phyloP scores from a whole-genome alignment of 2,888 invertebrate genomes.

The Brachypterus glaber region DNA sequence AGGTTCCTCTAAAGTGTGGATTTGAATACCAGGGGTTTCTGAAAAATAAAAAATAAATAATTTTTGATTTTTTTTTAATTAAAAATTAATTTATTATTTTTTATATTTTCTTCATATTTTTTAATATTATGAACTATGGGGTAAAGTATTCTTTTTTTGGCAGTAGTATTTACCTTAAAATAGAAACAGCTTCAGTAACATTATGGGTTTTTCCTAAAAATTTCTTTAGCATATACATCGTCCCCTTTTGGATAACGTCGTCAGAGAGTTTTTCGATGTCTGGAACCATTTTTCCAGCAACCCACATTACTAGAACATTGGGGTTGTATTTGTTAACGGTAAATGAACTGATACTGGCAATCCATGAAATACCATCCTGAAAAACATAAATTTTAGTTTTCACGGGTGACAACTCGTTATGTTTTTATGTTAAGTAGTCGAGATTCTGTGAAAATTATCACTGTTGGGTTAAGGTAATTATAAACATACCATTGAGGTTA shows the following conservation, averaged over 20 bases:
- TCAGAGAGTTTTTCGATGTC: slow-evolving; percentile 51
- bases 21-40: slow-evolving; percentile 25
- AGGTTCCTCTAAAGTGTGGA: slow-evolving; percentile 25
- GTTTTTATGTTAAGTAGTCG: neutral
- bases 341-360: slow-evolving; percentile 15
- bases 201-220: slow-evolving; percentile 43
- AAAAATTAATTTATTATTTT: no score
- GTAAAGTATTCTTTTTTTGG: no score
- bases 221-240: slow-evolving; percentile 42
- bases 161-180: slow-evolving; percentile 29
- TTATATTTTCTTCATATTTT: no score
- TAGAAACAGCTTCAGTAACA: slow-evolving; percentile 40
- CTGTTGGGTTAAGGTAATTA: no score
- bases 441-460: no score
- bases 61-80: no score
- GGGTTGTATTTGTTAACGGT: slow-evolving; percentile 38
- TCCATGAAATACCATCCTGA: slow-evolving; percentile 19
- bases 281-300: slow-evolving; percentile 52
- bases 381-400: slow-evolving; percentile 7
- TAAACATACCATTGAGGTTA: no score
- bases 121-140: no score
- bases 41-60: slow-evolving; percentile 12
- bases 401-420: slow-evolving; percentile 4
- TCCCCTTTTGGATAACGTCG: slow-evolving; percentile 42
- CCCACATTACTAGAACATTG: slow-evolving; percentile 56